Base-by-base conservation (phyloP, 2,113 vertebrate species). In the Clinocottus analis region DNA sequence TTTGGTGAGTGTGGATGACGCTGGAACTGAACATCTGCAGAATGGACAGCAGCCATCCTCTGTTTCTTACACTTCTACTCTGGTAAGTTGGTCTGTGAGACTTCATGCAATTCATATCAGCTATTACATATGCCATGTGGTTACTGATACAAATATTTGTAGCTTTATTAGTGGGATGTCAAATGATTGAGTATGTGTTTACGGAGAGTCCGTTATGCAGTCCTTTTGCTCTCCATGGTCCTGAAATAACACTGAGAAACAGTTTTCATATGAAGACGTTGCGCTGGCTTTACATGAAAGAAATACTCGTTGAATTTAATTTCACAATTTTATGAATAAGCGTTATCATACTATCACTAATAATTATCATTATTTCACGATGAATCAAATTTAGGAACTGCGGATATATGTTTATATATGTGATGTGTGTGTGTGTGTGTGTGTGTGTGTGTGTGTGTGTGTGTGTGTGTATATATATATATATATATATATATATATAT, bases 161-260 rank as follows among this genome's bases (percentile, higher is more conserved):
- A 37, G 33, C 1, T 35, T 1, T 14, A 13, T 3, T 37, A 13
- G 23, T 19, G 14, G 7, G 0, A 3, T 6, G 3, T n/a, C 7
- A n/a, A 66, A 23, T 14, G 3, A 5, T 0, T 33, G 29, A 31
- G 8, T 21, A 4, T 16, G 1, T 2, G 1, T 23, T 13, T 23
- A 43, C 14, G 6, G n/a, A 11, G 7, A 0, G 21, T 25, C 31
- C n/a, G 4, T 37, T 49, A 3, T 67, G 12, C 8, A 27, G 14
- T 25, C 5, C 0, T 51, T 10, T 72, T 70, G 4, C 89, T 90
- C 60, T 85, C 86, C 84, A 41, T 82, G 84, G 86, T 90, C 49
- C 86, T 90, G 84, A 85, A 81, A 1, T 35, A 14, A 43, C 2
- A n/a, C 11, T 25, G 9, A 43, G 0, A n/a, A 14, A 23, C 27